These are phyloP conservation scores for Fopius arisanus DNA, from an alignment of 1,140 invertebrate genomes.

Conservation along the genomic window DNA sequence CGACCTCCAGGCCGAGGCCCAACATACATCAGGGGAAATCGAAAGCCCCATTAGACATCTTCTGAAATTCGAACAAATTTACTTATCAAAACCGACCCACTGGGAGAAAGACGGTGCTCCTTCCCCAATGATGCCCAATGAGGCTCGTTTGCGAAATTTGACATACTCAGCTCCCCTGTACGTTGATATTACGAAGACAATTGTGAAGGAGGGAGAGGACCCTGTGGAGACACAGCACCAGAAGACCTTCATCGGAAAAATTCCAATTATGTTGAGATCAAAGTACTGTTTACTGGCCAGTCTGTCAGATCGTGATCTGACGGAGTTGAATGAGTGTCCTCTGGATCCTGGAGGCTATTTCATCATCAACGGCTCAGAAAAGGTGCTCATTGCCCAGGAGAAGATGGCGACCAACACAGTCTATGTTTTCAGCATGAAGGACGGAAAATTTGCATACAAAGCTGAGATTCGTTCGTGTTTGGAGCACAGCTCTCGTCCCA, in stretches of 20 bases:
- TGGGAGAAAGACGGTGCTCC: conserved; percentile 99
- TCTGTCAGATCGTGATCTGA: conserved; percentile 96
- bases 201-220: conserved; percentile 89
- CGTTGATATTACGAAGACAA: conserved; percentile 97
- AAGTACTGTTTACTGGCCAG: conserved; percentile 95
- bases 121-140: conserved; percentile 99
- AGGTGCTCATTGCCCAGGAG: conserved; percentile 97
- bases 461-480: conserved; percentile 96
- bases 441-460: conserved; percentile 97
- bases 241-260: conserved; percentile 99
- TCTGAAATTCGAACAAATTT: conserved; percentile 98
- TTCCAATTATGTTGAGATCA: conserved; percentile 98
- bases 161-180: conserved; percentile 98
- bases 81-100: conserved; percentile 97
- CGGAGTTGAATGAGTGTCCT: conserved; percentile 98
- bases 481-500: conserved; percentile 92
- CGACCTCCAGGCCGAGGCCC: conserved; percentile 96
- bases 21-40: conserved; percentile 91
- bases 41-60: conserved; percentile 90
- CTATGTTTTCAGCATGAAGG: conserved; percentile 99
- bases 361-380: conserved; percentile 96
- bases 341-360: conserved; percentile 98
- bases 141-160: conserved; percentile 86
- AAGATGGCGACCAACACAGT: conserved; percentile 99
- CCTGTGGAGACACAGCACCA: conserved; percentile 91